Evolutionary conservation across 2,888 invertebrate species (phyloP), one percentile per base, ranked within the genome.

Genomic region (Apotomis turbidana): DNA sequence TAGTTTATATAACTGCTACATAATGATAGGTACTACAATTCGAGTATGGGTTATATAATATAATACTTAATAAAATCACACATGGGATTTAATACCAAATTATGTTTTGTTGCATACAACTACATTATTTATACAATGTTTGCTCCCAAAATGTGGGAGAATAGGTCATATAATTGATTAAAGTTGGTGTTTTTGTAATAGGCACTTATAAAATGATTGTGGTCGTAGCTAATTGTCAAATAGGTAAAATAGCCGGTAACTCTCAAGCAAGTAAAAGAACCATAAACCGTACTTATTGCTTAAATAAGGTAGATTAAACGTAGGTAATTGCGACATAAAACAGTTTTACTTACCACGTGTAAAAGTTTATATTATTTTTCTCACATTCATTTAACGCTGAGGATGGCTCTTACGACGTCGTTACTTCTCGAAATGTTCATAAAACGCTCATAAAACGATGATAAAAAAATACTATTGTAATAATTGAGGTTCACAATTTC

Each of bases 361-460:
- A 57, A 66, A 54, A 54, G 27, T 49, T 64, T 46, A 27, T 41
- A 60, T 55, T 58, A 66, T 66, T 66, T 71, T 54, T 51, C 55
- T 38, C 60, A 38, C 52, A 12, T 67, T 66, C 70, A 55, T 61
- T 57, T 27, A 61, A 64, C 27, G 52, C 36, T 1, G 51, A 27
- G 12, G 52, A 54, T 44, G 46, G 41, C 57, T 13, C 57, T 63
- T 41, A 15, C 41, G 38, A 51, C 38, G 57, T 44, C 49, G n/a
- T 70, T 58, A 63, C 15, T 46, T 57, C 59, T 64, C 41, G 58
- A 63, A 44, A 12, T 13, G 59, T 64, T 54, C 67, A 57, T 71
- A 67, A 71, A 71, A 60, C 13, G 38, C 9, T 52, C 59, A 70
- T 71, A 60, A 60, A 67, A 51, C 51, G 67, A 71, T 67, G 57